Conservation (phyloP, 2,113 vertebrate genomes). For the Channa maculata region DNA sequence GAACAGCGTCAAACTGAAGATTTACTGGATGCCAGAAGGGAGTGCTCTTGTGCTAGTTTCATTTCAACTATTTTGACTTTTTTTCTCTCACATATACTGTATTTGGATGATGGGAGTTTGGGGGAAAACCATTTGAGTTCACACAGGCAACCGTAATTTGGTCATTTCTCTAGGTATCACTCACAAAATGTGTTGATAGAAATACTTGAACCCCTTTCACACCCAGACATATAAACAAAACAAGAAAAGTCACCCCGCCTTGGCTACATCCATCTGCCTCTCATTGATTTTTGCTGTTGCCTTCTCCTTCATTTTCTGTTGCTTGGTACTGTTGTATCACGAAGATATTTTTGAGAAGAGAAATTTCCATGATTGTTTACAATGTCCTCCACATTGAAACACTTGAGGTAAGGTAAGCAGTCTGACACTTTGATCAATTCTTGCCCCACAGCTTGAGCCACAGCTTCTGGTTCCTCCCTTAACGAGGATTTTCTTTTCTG, state of each 20-base stretch:
- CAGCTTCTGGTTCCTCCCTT: slow-evolving; percentile 69
- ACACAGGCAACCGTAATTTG: slow-evolving; percentile 42
- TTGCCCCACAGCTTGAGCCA: slow-evolving; percentile 79
- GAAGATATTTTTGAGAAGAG: slow-evolving; percentile 76
- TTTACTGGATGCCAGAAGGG: slow-evolving; percentile 39
- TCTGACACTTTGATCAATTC: slow-evolving; percentile 81
- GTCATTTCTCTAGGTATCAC: slow-evolving; percentile 53
- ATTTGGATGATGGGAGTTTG: slow-evolving; percentile 32
- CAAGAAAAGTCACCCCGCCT: slow-evolving; percentile 54
- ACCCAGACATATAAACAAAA: slow-evolving; percentile 63
- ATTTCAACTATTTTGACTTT: not conserved
- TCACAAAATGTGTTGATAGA: slow-evolving; percentile 55
- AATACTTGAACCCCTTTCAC: slow-evolving; percentile 58
- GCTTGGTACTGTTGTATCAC: slow-evolving; percentile 58
- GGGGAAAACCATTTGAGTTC: slow-evolving; percentile 40
- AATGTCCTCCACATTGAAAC: slow-evolving; percentile 84
- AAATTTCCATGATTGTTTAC: slow-evolving; percentile 80
- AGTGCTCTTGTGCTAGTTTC: slow-evolving; percentile 20
- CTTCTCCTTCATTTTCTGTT: slow-evolving; percentile 56
- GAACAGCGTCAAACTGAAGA: slow-evolving; percentile 17
- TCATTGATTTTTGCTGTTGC: slow-evolving; percentile 43
- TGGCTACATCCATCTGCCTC: slow-evolving; percentile 71
- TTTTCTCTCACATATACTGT: slow-evolving; percentile 6
- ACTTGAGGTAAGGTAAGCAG: slow-evolving; percentile 90
- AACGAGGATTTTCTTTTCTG: slow-evolving; percentile 55